Evolutionary conservation across 2,888 invertebrate species (phyloP), one percentile per base, ranked within the genome.

Genomic region (Drosophila atroscutellata): DNA sequence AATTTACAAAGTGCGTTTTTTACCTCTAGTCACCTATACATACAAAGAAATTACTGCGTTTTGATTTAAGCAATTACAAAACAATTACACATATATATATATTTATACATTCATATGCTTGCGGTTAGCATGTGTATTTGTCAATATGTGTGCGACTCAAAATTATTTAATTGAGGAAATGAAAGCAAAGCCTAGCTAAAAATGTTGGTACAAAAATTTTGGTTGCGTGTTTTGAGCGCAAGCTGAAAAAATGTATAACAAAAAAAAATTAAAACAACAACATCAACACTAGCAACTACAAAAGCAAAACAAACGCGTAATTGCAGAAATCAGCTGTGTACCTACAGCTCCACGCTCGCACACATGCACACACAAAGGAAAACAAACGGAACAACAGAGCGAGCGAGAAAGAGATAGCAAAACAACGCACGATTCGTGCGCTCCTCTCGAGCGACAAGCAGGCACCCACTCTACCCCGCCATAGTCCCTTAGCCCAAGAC

Each of bases 261-360:
- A 72, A 72, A 77, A 67, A 67, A 45, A 72, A 77, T 70, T 60
- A 63, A 70, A 72, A 75, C 64, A 39, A 69, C 77, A 63, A 61
- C 59, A 76, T 69, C 64, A 75, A 67, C n/a, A 72, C 80, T 57
- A 72, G 73, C 70, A 82, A 75, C 67, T 72, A 76, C 72, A 83
- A 85, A 84, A 86, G 86, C 84, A 86, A 86, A 86, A 84, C 88
- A 83, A 82, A 81, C 81, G 80, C 86, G 91, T 88, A 91, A 90
- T 91, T 88, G 89, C 91, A 91, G 91, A 91, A 92, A 92, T 92
- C 92, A 92, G 92, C 92, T 92, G 92, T 92, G 91, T 92, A 92
- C 91, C 90, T 78, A 83, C 75, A 89, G 85, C 83, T 69, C 49
- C 76, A 77, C 68, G 72, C 30, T 70, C 65, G 32, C 20, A 65